Conservation (phyloP, 2,797 vertebrate genomes). For the Zalophus californianus region DNA sequence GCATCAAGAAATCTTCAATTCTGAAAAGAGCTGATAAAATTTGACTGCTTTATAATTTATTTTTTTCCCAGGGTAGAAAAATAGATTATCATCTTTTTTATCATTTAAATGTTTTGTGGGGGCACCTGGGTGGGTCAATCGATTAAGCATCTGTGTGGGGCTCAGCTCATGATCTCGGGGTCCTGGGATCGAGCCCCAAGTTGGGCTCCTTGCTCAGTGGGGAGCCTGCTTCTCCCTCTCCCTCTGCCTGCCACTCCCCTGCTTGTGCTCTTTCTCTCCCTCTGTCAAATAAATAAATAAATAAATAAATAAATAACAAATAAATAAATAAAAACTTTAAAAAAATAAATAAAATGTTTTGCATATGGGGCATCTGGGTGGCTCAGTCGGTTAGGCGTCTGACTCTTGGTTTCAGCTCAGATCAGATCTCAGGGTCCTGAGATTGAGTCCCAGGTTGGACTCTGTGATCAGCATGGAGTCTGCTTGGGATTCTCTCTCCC, state of each 20-base stretch:
- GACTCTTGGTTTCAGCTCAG: neutral
- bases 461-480: neutral
- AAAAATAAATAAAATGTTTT: neutral
- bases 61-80: neutral
- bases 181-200: neutral
- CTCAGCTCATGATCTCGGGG: neutral
- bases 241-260: neutral
- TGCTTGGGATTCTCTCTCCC: neutral
- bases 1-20: neutral
- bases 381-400: neutral
- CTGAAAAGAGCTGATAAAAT: neutral
- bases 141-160: neutral
- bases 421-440: neutral
- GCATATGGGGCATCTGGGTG: neutral
- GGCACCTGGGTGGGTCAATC: neutral
- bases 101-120: neutral
- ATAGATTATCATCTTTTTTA: neutral
- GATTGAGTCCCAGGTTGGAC: neutral
- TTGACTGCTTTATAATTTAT: neutral
- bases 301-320: neutral
- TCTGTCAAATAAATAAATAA: neutral
- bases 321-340: neutral
- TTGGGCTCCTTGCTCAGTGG: neutral
- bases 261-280: neutral
- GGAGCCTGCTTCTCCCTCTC: neutral